phyloP scores from a whole-genome alignment of 1,140 invertebrate species.

The Heliconius eleuchia region DNA sequence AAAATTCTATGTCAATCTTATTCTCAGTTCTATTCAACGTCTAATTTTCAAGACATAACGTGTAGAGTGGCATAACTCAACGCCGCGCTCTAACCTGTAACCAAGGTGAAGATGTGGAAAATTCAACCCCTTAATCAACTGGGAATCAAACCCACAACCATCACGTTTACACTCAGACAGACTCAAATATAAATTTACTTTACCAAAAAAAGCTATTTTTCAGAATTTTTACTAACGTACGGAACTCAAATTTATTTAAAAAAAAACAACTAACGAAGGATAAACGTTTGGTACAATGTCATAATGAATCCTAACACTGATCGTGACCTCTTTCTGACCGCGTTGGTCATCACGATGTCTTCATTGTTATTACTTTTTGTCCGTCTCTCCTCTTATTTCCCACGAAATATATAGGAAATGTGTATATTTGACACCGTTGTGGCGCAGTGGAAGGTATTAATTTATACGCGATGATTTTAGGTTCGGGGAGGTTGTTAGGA shows the following conservation, averaged over 20 bases:
- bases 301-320: neutral
- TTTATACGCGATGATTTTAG: too few species aligned
- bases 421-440: neutral
- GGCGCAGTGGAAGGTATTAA: neutral
- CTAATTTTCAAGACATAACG: too few species aligned
- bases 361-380: slow-evolving; percentile 4
- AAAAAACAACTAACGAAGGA: neutral
- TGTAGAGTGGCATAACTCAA: too few species aligned
- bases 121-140: neutral
- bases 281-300: neutral
- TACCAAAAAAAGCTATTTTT: too few species aligned
- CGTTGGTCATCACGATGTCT: neutral
- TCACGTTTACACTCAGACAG: neutral
- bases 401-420: neutral
- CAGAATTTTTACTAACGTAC: neutral
- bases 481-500: too few species aligned
- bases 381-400: neutral
- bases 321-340: neutral
- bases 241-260: neutral
- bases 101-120: too few species aligned
- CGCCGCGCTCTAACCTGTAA: too few species aligned
- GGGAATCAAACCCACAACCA: neutral
- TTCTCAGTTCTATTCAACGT: too few species aligned
- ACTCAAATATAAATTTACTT: too few species aligned
- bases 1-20: too few species aligned